Percentiles rank a stretch among this genome's conserved stretches.
Evolutionary conservation across 2,797 vertebrate species (phyloP).

Genomic region (Urosaurus nigricauda): DNA sequence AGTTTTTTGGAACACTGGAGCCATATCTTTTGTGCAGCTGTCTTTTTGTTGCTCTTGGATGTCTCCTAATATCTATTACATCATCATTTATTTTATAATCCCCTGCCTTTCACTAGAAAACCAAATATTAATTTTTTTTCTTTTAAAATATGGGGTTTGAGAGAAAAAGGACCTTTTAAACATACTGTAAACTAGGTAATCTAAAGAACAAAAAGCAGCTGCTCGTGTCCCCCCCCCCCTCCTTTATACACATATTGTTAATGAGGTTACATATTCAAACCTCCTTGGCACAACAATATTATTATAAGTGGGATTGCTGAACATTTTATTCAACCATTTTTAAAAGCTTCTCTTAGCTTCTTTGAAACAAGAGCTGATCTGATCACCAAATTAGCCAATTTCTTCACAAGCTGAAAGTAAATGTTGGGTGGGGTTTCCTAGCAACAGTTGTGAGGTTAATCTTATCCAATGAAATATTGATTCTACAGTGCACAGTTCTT

Average conservation of each 20-base stretch:
- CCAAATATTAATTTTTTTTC: not conserved
- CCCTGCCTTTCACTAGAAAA: not conserved
- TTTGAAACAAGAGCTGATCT: conserved; percentile 32
- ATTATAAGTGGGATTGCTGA: conserved; percentile 9
- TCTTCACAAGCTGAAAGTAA: conserved; percentile 68
- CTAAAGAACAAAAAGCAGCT: not conserved
- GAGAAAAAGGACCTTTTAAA: not conserved
- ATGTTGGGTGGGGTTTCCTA: conserved; percentile 70
- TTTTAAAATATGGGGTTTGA: not conserved
- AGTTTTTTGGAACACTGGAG: not conserved
- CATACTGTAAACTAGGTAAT: not conserved
- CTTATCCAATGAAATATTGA: conserved; percentile 57
- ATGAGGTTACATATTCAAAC: conserved; percentile 17
- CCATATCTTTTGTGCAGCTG: not conserved
- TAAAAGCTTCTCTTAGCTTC: conserved; percentile 29
- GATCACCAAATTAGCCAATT: conserved; percentile 60
- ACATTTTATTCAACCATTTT: conserved; percentile 35
- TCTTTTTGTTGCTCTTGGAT: not conserved
- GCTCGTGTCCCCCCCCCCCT: not conserved
- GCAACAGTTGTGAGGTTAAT: conserved; percentile 74
- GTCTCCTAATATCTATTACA: not conserved
- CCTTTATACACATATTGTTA: not conserved
- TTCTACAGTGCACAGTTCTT: conserved; percentile 49
- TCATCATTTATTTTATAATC: conserved; percentile 2
- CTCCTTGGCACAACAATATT: conserved; percentile 52